A percentile compares a stretch with the other conserved stretches of the same genome.
Conservation (phyloP, 2,797 vertebrate species). For the Brotogeris chrysoptera region DNA sequence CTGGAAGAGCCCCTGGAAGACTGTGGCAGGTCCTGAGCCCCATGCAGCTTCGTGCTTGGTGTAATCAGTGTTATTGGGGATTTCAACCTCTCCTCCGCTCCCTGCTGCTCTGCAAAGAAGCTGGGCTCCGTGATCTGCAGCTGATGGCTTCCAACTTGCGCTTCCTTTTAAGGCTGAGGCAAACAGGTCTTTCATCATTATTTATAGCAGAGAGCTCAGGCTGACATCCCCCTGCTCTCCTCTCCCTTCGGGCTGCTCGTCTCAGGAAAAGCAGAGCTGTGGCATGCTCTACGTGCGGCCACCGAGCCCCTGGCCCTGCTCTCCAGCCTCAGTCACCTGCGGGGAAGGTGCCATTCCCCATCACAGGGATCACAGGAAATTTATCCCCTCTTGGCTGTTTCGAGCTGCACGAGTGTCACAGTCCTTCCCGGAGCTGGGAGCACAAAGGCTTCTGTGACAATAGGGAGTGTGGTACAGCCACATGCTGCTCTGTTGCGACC, state of each 20-base stretch:
- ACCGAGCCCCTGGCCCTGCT: accelerated
- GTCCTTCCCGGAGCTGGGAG: accelerated
- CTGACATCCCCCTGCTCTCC: accelerated
- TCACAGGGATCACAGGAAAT: background rate
- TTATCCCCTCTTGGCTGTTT: background rate
- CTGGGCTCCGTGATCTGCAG: background rate
- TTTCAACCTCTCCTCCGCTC: background rate
- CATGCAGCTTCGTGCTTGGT: accelerated
- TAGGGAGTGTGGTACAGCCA: accelerated
- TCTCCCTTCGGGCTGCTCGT: background rate
- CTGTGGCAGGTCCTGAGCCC: background rate
- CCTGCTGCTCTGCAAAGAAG: background rate
- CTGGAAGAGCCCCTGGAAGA: background rate
- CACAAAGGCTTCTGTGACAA: accelerated
- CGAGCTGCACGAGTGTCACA: background rate
- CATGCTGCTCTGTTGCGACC: accelerated
- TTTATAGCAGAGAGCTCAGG: background rate
- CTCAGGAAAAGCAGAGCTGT: background rate
- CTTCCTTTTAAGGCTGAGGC: background rate
- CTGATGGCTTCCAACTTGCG: background rate
- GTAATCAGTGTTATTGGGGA: background rate
- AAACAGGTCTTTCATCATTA: background rate
- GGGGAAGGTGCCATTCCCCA: background rate
- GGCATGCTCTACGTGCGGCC: accelerated
- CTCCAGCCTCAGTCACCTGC: accelerated